Evolutionary conservation across 2,113 vertebrate genomes (phyloP).

Genomic region (Alligator mississippiensis): DNA sequence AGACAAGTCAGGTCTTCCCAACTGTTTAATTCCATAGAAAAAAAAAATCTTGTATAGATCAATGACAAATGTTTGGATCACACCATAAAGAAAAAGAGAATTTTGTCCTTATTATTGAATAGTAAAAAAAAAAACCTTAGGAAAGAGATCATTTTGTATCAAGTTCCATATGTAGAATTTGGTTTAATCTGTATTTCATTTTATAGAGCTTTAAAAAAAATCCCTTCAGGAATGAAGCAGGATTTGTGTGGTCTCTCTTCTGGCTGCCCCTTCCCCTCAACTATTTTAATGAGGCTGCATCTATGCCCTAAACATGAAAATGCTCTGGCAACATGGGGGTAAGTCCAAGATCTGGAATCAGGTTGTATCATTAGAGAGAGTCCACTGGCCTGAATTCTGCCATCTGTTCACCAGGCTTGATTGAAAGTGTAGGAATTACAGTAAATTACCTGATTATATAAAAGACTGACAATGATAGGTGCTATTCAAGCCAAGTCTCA

Average conservation of each 20-base stretch:
- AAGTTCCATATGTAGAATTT: not conserved
- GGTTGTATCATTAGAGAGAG: conserved; percentile 20
- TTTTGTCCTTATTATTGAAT: not conserved
- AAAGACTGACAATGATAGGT: conserved; percentile 54
- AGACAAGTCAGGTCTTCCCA: not conserved
- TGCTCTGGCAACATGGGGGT: not conserved
- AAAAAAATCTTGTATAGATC: not conserved
- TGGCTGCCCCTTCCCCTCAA: fast-evolving
- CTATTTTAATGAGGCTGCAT: not conserved
- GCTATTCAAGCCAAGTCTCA: conserved; percentile 27
- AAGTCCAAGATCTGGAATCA: not conserved
- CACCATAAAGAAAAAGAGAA: not conserved
- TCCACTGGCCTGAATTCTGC: not conserved
- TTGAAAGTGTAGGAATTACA: conserved; percentile 58
- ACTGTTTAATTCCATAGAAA: not conserved
- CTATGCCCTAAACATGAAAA: fast-evolving
- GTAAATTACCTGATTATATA: conserved; percentile 65
- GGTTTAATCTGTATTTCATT: not conserved
- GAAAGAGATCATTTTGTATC: not conserved
- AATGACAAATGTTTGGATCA: not conserved
- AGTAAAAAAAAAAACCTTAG: not conserved
- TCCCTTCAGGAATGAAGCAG: not conserved
- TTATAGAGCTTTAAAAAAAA: not conserved
- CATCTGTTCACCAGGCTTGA: conserved; percentile 60
- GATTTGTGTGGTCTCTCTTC: not conserved